Evolutionary conservation across 2,113 vertebrate species (phyloP).

Genomic region (Microcebus jonahi): DNA sequence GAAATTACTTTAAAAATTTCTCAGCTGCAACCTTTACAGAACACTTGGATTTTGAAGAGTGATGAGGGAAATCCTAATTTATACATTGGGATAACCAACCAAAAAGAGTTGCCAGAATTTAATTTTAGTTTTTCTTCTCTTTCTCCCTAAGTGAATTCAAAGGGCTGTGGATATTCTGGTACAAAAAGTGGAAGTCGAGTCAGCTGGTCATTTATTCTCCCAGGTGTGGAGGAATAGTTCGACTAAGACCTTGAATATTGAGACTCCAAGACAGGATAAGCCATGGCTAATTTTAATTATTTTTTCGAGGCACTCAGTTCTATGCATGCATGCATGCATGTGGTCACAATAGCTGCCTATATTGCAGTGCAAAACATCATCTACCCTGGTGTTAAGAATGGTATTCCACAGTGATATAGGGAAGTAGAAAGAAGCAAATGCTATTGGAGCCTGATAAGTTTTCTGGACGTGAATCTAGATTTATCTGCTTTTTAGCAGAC

Average conservation of each 20-base stretch:
- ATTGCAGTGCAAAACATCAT: not conserved
- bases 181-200: not conserved
- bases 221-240: not conserved
- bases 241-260: not conserved
- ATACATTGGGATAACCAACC: not conserved
- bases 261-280: not conserved
- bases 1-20: not conserved
- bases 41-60: not conserved
- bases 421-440: not conserved
- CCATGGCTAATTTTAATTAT: not conserved
- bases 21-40: not conserved
- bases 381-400: not conserved
- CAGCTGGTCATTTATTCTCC: not conserved
- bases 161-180: not conserved
- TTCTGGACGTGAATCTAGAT: not conserved
- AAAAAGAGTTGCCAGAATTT: not conserved
- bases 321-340: not conserved
- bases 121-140: not conserved
- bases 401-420: not conserved
- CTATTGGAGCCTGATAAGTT: not conserved
- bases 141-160: not conserved
- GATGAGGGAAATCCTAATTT: not conserved
- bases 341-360: not conserved
- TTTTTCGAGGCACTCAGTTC: not conserved
- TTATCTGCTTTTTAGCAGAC: not conserved